Percentiles rank a stretch among this genome's conserved stretches.
Evolutionary conservation across 2,113 vertebrate genomes (phyloP).

Genomic region (Aptenodytes patagonicus): DNA sequence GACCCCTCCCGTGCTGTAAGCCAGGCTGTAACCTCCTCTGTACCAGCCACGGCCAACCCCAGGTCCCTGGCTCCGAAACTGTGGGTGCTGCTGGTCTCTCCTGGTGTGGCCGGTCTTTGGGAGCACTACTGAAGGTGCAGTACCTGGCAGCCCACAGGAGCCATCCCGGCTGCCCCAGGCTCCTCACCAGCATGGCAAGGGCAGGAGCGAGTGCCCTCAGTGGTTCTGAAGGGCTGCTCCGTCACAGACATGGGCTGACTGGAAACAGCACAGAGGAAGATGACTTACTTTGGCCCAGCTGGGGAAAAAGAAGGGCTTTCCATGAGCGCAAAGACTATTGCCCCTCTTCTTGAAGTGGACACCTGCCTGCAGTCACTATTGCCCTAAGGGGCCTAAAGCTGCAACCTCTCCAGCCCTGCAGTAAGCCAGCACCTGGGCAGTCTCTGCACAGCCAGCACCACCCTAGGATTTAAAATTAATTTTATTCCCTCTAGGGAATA

Average conservation of each 20-base stretch:
- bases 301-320: background rate
- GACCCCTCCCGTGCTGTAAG: background rate
- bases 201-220: background rate
- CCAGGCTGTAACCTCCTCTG: background rate
- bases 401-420: background rate
- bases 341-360: background rate
- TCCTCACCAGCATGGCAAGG: background rate
- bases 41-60: background rate
- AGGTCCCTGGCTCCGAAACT: background rate
- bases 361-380: background rate
- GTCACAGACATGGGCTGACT: rapidly evolving
- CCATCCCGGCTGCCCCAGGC: background rate
- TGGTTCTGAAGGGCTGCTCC: background rate
- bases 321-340: background rate
- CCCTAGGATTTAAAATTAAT: background rate
- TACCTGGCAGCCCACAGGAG: rapidly evolving
- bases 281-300: background rate
- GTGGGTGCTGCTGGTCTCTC: rapidly evolving
- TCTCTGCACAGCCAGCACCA: background rate
- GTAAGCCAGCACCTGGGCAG: background rate
- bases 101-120: rapidly evolving
- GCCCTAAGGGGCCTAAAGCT: background rate
- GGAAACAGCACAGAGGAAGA: background rate
- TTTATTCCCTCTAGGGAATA: background rate
- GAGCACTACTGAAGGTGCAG: background rate